A percentile compares a stretch with the other conserved stretches of the same genome.
phyloP scores from a whole-genome alignment of 1,140 invertebrate species.

The Steinernema feltiae region DNA sequence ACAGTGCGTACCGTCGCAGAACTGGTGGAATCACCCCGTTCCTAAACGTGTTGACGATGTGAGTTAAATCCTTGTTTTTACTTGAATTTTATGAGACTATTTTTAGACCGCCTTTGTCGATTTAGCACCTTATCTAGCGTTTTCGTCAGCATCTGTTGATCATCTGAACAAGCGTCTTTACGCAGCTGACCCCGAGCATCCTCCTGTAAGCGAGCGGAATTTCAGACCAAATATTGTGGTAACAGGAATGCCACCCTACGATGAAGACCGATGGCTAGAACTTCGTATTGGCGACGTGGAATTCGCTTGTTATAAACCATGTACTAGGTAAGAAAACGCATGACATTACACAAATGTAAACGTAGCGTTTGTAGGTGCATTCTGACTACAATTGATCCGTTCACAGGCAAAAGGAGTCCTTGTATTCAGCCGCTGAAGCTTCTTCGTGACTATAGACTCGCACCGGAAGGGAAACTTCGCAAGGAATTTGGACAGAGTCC shows the following conservation, averaged over 20 bases:
- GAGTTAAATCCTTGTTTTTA: background rate
- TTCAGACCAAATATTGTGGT: slow-evolving; percentile 58
- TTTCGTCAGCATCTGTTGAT: background rate
- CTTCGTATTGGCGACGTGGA: slow-evolving; percentile 43
- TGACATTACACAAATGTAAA: slow-evolving; percentile 17
- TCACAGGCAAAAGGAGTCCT: slow-evolving; percentile 49
- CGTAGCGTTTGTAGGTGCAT: slow-evolving; percentile 40
- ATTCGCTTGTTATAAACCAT: slow-evolving; percentile 47
- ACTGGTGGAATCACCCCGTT: slow-evolving; percentile 8
- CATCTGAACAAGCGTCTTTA: background rate
- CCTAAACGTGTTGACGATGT: background rate
- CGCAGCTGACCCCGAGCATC: background rate
- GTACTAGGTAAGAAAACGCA: slow-evolving; percentile 38
- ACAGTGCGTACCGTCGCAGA: slow-evolving; percentile 20
- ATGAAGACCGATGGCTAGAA: slow-evolving; percentile 49
- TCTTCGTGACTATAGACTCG: slow-evolving; percentile 48
- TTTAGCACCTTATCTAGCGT: background rate
- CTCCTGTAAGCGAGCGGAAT: slow-evolving; percentile 36
- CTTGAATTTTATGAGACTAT: background rate
- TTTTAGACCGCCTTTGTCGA: background rate
- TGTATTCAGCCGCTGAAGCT: slow-evolving; percentile 54
- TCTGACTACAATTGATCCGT: slow-evolving; percentile 52
- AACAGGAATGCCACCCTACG: slow-evolving; percentile 49
- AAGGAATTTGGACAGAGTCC: slow-evolving; percentile 29
- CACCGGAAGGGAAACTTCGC: slow-evolving; percentile 31